A percentile compares a stretch with the other conserved stretches of the same genome.
Evolutionary conservation across 2,113 vertebrate species (phyloP).

Genomic region (Odontophorus gujanensis): DNA sequence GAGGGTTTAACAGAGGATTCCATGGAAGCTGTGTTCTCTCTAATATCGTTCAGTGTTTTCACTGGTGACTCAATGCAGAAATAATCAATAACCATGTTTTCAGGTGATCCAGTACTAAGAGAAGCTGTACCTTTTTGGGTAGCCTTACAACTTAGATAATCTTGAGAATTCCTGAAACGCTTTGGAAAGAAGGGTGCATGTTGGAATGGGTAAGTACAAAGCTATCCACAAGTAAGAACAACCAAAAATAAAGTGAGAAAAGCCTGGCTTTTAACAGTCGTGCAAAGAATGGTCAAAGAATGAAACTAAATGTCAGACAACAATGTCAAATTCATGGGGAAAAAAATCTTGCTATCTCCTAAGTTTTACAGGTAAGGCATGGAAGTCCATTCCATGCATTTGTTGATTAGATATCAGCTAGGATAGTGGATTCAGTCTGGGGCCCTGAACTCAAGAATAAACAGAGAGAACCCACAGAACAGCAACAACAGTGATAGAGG

Average conservation of each 20-base stretch:
- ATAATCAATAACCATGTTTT: conserved; percentile 10
- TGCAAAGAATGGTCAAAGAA: not conserved
- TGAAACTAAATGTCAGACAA: not conserved
- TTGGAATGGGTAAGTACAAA: not conserved
- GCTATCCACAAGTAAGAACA: not conserved
- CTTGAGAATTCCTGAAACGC: not conserved
- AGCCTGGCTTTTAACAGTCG: not conserved
- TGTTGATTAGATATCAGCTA: not conserved
- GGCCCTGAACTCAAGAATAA: not conserved
- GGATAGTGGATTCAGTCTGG: not conserved
- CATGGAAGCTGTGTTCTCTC: not conserved
- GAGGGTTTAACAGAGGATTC: not conserved
- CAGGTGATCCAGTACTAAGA: not conserved
- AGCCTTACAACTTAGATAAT: not conserved
- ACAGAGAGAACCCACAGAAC: not conserved
- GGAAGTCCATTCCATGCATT: not conserved
- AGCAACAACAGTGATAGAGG: not conserved
- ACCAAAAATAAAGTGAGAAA: conserved; percentile 22
- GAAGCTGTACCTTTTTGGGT: not conserved
- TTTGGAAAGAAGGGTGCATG: not conserved
- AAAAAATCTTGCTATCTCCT: not conserved
- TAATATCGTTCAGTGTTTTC: not conserved
- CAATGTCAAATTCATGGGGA: not conserved
- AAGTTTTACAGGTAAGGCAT: not conserved
- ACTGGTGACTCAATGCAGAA: not conserved